Percentiles rank a stretch among this genome's conserved stretches.
Conservation (phyloP, 2,797 vertebrate genomes). For the Anas bahamensis region DNA sequence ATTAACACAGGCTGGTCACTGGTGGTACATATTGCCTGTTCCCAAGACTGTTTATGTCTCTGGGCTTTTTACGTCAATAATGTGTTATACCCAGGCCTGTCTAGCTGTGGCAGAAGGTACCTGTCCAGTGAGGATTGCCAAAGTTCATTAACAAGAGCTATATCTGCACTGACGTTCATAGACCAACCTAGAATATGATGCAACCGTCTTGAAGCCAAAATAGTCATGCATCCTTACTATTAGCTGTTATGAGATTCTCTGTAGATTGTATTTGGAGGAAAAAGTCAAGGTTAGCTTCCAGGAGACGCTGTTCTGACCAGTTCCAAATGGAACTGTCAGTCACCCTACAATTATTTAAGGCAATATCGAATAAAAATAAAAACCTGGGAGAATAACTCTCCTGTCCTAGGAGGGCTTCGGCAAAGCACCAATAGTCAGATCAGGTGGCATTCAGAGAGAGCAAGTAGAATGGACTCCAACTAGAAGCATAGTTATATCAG, state of each 20-base stretch:
- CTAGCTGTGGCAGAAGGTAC: neutral
- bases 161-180: neutral
- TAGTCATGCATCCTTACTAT: neutral
- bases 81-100: neutral
- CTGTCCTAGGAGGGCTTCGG: neutral
- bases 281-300: neutral
- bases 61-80: neutral
- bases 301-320: neutral
- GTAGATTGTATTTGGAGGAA: neutral
- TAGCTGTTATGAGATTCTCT: neutral
- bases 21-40: neutral
- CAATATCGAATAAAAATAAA: neutral
- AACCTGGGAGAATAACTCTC: neutral
- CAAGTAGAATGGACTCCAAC: neutral
- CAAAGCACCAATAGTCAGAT: neutral
- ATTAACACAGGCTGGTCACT: neutral
- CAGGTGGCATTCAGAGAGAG: neutral
- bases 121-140: neutral
- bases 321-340: neutral
- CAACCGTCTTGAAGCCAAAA: neutral
- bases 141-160: neutral
- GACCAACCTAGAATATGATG: neutral
- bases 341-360: fast-evolving
- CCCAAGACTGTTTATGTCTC: neutral
- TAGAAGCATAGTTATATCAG: neutral